Conservation (phyloP, 2,113 vertebrate species). For the Silurus asotus region DNA sequence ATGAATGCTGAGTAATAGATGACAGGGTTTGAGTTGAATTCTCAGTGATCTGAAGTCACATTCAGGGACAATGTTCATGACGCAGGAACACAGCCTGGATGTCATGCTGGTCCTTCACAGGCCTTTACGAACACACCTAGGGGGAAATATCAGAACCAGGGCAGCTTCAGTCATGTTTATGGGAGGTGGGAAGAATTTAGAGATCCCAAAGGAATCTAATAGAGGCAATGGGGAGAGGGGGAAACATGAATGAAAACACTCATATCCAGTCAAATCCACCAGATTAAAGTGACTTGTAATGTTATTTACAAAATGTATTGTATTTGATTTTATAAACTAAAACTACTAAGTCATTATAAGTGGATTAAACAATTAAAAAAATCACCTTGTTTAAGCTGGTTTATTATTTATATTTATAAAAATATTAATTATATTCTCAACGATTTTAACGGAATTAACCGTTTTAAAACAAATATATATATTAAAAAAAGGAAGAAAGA, state of each 20-base stretch:
- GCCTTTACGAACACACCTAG: not conserved
- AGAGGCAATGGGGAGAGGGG: not conserved
- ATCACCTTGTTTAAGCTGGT: not conserved
- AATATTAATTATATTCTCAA: not conserved
- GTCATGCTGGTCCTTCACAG: no score
- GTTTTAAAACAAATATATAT: no score
- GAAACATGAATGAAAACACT: not conserved
- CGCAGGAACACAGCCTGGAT: no score
- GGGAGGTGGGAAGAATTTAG: no score
- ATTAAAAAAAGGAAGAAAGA: not conserved
- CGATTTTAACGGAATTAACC: not conserved
- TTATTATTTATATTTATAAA: not conserved
- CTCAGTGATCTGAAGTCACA: no score
- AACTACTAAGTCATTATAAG: no score
- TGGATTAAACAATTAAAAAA: no score
- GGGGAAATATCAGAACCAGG: not conserved
- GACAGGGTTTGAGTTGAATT: not conserved
- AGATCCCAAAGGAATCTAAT: no score
- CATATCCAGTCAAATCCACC: not conserved
- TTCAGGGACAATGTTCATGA: no score
- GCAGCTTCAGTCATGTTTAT: not conserved
- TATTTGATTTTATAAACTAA: no score
- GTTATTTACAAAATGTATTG: not conserved
- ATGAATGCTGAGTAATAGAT: not conserved
- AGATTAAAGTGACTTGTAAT: not conserved